A percentile compares a stretch with the other conserved stretches of the same genome.
These are phyloP conservation scores for Balaenoptera acutorostrata DNA, from an alignment of 2,113 vertebrate species.

Conservation along the genomic window DNA sequence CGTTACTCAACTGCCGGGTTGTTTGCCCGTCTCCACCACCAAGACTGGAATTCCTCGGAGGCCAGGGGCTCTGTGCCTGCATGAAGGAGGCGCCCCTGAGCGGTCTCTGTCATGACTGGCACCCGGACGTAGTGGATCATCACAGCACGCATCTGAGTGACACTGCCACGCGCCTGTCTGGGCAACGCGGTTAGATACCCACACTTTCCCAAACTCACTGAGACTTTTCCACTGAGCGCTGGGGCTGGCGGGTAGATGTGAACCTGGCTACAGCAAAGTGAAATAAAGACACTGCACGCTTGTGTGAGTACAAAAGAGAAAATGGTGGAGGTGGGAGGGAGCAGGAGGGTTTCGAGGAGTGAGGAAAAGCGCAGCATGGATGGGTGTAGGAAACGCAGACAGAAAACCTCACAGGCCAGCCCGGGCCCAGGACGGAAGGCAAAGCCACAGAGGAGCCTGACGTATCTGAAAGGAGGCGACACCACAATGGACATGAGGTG, in stretches of 20 bases:
- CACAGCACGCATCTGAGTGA: background rate
- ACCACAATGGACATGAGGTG: background rate
- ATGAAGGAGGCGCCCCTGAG: accelerated
- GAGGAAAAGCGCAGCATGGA: accelerated
- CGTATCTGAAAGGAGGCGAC: accelerated
- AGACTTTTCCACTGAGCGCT: background rate
- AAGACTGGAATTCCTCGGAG: background rate
- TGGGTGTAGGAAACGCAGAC: accelerated
- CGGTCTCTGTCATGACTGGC: background rate
- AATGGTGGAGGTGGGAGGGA: accelerated
- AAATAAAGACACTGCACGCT: background rate
- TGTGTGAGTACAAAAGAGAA: too few species aligned
- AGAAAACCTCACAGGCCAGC: background rate
- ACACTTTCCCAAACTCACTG: accelerated
- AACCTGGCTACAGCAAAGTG: accelerated
- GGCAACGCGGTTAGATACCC: accelerated
- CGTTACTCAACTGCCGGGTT: accelerated
- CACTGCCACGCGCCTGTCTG: accelerated
- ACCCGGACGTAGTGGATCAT: accelerated
- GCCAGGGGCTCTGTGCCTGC: too few species aligned
- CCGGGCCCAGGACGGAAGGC: accelerated
- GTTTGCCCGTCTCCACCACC: background rate
- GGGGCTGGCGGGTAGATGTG: accelerated
- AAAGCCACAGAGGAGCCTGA: accelerated
- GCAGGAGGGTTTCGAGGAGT: background rate